Conservation (phyloP, 2,888 invertebrate genomes). For the Trichopria drosophilae region DNA sequence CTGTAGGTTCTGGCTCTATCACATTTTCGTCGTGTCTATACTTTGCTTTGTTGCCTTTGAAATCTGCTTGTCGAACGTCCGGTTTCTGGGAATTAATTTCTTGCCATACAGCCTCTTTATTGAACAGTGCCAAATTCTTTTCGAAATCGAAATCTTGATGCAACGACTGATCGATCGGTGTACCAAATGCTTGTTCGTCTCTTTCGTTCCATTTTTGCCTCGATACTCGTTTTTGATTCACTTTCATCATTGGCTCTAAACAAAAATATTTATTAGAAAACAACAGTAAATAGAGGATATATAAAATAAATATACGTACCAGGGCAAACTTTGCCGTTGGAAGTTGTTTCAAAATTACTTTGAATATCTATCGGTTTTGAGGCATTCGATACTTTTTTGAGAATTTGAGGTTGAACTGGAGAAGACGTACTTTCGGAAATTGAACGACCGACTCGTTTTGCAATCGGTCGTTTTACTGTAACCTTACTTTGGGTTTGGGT, state of each 20-base stretch:
- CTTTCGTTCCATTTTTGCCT: conserved; percentile 59
- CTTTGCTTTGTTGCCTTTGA: conserved; percentile 54
- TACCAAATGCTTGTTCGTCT: conserved; percentile 79
- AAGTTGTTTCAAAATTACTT: conserved; percentile 40
- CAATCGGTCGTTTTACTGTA: conserved; percentile 62
- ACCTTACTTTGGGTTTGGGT: conserved; percentile 59
- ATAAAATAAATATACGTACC: conserved; percentile 33
- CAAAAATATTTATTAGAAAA: too few relatives aligned
- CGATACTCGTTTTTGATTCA: conserved; percentile 51
- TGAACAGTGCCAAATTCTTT: conserved; percentile 87
- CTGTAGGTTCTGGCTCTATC: conserved; percentile 67
- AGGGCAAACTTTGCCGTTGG: conserved; percentile 46
- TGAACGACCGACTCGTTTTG: conserved; percentile 61
- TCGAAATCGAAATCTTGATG: conserved; percentile 91
- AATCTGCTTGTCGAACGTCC: conserved; percentile 63
- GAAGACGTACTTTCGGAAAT: conserved; percentile 55
- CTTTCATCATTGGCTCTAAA: too few relatives aligned
- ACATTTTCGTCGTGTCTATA: conserved; percentile 88
- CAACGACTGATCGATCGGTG: conserved; percentile 67
- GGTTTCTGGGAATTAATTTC: conserved; percentile 70
- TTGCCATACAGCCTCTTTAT: conserved; percentile 80
- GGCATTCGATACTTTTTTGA: conserved; percentile 38
- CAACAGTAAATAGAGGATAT: not conserved
- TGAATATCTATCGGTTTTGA: conserved; percentile 42
- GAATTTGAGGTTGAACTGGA: conserved; percentile 37